A percentile compares a stretch with the other conserved stretches of the same genome.
These are phyloP conservation scores for Osmoderma eremita DNA, from an alignment of 2,888 invertebrate genomes.

Conservation along the genomic window DNA sequence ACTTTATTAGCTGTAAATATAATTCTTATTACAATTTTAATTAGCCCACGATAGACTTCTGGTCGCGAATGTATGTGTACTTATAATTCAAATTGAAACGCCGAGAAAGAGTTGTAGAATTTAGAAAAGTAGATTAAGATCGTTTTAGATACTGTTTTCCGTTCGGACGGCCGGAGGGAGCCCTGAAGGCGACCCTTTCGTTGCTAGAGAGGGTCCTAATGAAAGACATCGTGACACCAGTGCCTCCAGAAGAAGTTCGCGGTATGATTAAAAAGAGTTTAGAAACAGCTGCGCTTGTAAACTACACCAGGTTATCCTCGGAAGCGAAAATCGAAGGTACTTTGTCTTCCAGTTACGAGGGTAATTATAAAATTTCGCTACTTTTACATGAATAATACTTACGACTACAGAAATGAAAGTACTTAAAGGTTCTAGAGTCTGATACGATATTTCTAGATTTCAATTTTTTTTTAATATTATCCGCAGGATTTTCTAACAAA, in stretches of 20 bases:
- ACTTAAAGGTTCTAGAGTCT: too few relatives aligned
- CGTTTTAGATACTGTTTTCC: slow-evolving; percentile 90
- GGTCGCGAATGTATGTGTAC: too few relatives aligned
- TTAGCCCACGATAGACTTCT: too few relatives aligned
- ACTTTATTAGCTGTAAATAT: too few relatives aligned
- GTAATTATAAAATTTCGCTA: slow-evolving; percentile 28
- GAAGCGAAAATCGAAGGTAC: slow-evolving; percentile 98
- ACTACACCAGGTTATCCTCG: slow-evolving; percentile 94
- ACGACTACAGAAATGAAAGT: slow-evolving; percentile 6
- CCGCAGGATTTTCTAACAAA: too few relatives aligned
- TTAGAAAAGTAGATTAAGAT: slow-evolving; percentile 12
- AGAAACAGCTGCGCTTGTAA: slow-evolving; percentile 97
- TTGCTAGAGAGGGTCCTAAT: slow-evolving; percentile 96
- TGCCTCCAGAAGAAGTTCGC: slow-evolving; percentile 94
- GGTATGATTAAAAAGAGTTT: slow-evolving; percentile 96
- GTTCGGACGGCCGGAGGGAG: slow-evolving; percentile 98
- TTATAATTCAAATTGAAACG: too few relatives aligned
- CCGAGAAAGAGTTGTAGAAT: background rate
- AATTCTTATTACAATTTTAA: too few relatives aligned
- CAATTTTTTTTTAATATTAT: too few relatives aligned
- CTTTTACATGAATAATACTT: slow-evolving; percentile 18
- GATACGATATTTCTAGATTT: too few relatives aligned
- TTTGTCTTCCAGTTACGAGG: slow-evolving; percentile 27
- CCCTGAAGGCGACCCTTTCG: slow-evolving; percentile 95
- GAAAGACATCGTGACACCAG: slow-evolving; percentile 99